Conservation (phyloP, 2,797 vertebrate species). For the Cirrhinus molitorella region DNA sequence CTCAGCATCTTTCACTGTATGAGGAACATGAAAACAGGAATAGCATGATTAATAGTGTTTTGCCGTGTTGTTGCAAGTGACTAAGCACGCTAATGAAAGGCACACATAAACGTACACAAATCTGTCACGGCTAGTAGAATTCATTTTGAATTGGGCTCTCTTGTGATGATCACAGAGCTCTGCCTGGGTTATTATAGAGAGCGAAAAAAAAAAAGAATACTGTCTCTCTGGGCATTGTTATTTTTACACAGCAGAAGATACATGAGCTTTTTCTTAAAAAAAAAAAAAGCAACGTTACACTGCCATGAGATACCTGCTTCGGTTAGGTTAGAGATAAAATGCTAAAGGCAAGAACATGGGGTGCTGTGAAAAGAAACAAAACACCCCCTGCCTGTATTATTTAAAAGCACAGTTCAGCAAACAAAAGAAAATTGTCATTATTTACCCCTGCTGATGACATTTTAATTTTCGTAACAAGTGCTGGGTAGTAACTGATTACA, state of each 20-base stretch:
- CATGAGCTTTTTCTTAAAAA: background rate
- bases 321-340: background rate
- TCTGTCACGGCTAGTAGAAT: background rate
- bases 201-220: background rate
- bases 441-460: background rate
- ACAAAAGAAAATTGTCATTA: background rate
- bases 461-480: background rate
- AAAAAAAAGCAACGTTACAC: background rate
- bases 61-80: background rate
- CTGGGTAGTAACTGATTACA: background rate
- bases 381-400: background rate
- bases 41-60: conserved; percentile 14
- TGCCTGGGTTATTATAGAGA: background rate
- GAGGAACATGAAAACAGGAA: background rate
- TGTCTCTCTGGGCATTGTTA: background rate
- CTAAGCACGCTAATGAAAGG: background rate
- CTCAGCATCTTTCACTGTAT: background rate
- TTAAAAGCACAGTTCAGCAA: background rate
- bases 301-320: background rate
- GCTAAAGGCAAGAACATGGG: background rate
- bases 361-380: background rate
- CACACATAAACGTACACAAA: background rate
- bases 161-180: conserved; percentile 25
- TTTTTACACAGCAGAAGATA: background rate
- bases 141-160: background rate